Percentiles rank a stretch among this genome's conserved stretches.
Evolutionary conservation across 2,888 invertebrate species (phyloP).

Genomic region (Scaptomyza tumidula): DNA sequence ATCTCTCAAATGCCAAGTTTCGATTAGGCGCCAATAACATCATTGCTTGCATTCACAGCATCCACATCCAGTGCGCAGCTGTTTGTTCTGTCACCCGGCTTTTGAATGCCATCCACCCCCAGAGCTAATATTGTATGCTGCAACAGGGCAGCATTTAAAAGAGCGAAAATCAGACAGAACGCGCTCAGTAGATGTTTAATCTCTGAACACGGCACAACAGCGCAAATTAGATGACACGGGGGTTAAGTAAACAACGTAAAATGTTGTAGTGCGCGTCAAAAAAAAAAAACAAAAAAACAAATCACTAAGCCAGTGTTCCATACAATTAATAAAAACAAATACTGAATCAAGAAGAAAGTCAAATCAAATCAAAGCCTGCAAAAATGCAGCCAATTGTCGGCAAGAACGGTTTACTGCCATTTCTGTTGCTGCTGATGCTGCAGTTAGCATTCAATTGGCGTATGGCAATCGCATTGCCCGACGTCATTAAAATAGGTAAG

Average conservation of each 20-base stretch:
- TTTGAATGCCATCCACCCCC: slow-evolving; percentile 59
- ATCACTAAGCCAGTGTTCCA: neutral
- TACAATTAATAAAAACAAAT: slow-evolving; percentile 7
- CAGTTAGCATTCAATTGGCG: slow-evolving; percentile 43
- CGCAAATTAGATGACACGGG: neutral
- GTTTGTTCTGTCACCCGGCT: slow-evolving; percentile 70
- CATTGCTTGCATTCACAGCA: slow-evolving; percentile 27
- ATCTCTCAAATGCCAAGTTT: neutral
- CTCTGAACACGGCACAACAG: slow-evolving; percentile 29
- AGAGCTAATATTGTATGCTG: slow-evolving; percentile 19
- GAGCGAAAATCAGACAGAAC: slow-evolving; percentile 34
- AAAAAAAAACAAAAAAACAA: neutral
- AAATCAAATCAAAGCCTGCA: neutral
- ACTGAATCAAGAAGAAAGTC: neutral
- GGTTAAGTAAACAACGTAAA: slow-evolving; percentile 19
- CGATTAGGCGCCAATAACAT: neutral
- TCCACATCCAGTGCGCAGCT: slow-evolving; percentile 55
- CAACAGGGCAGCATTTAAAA: slow-evolving; percentile 72
- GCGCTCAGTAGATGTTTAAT: slow-evolving; percentile 66
- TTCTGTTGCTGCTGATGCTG: slow-evolving; percentile 45
- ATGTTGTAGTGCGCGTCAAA: slow-evolving; percentile 39
- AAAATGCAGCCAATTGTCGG: slow-evolving; percentile 46
- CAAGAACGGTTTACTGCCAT: slow-evolving; percentile 25
- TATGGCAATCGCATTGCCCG: slow-evolving; percentile 73
- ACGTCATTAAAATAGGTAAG: slow-evolving; percentile 83